Conservation (phyloP, 1,140 invertebrate species). For the Lasioglossum baleicum region DNA sequence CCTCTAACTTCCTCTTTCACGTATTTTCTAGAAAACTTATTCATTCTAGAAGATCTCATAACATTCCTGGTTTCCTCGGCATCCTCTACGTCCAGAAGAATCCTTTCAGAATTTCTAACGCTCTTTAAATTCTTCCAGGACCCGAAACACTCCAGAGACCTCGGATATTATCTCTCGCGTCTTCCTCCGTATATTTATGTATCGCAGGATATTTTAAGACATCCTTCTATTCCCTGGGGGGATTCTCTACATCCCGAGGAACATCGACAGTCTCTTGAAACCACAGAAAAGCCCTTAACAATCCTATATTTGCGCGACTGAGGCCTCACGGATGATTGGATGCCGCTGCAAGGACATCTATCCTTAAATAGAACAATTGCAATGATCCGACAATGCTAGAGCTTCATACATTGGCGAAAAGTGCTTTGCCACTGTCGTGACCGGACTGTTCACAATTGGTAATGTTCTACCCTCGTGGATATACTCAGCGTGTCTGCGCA, state of each 20-base stretch:
- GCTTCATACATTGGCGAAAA: background rate
- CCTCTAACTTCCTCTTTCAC: background rate
- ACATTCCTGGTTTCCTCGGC: no score
- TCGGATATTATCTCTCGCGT: background rate
- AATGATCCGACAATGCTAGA: background rate
- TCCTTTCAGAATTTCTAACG: background rate
- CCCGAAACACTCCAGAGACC: background rate
- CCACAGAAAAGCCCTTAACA: background rate
- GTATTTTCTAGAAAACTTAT: background rate
- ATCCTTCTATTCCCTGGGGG: background rate
- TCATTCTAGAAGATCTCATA: background rate
- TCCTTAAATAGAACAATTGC: background rate
- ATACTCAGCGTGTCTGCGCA: background rate
- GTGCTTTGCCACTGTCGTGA: background rate
- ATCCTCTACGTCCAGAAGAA: background rate
- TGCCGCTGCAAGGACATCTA: background rate
- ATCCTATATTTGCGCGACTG: background rate
- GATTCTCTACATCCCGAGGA: background rate
- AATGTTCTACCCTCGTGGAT: background rate
- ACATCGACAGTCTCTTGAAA: background rate
- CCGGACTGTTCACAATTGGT: constrained; percentile 10
- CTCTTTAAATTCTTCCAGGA: background rate
- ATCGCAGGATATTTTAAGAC: background rate
- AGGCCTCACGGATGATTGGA: background rate
- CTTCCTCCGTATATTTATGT: no score